Base-by-base conservation (phyloP, 2,888 invertebrate species). In the Serrognathus titanus region DNA sequence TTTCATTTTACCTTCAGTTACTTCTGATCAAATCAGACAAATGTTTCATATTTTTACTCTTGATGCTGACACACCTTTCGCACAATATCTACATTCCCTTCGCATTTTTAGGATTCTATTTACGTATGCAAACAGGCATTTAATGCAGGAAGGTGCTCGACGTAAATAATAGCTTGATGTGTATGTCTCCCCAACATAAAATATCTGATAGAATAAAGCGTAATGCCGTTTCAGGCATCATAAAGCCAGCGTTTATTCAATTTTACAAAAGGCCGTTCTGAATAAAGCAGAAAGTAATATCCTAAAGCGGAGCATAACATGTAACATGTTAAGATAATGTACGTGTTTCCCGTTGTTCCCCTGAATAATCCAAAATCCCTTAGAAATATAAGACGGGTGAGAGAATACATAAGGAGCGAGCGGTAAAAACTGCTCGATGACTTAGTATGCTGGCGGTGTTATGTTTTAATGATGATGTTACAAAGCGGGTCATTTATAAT, bases 401-500 rank as follows among this genome's bases (percentile, higher is more conserved):
- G 43, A 43, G 13, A 43, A 43, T 43, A 43, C 12, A 43, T 43
- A 43, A 43, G 43, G 20, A 13, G 43, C 43, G 43, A 43, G 43
- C n/a, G 10, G 43, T 9, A 43, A 43, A 43, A 43, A 43, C 16
- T 43, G 43, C 64, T 66, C 62, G 65, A 65, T 62, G 60, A 63
- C 66, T 69, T 64, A 55, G 66, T 70, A 69, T 69, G 66, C 68
- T 62, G 64, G 61, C 57, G 57, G 63, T 67, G 67, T 60, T 63
- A 63, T 65, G 65, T 65, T 67, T 68, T 71, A 69, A 71, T 69
- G 70, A 70, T 68, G 66, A 67, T 66, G 68, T 69, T 69, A 70
- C 68, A 70, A 71, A 70, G 69, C 67, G 63, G 64, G 66, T 67
- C 70, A 71, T 70, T 68, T 69, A 70, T 71, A 70, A 70, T 70